These are phyloP conservation scores for Dioctria linearis DNA, from an alignment of 2,888 invertebrate species.

Conservation along the genomic window DNA sequence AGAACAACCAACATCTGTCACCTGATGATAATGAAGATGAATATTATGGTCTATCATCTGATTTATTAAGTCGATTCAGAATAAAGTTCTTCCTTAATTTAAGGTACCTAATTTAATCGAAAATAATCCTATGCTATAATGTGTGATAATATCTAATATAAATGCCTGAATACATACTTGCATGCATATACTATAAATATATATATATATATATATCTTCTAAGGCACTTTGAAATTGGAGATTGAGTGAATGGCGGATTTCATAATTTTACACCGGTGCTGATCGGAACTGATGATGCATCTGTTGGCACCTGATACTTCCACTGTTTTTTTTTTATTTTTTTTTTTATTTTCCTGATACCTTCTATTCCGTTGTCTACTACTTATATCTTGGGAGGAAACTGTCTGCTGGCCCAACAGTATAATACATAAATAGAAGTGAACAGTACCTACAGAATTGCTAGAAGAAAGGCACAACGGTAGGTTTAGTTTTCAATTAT, in stretches of 20 bases:
- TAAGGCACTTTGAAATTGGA: not conserved
- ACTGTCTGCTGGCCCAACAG: constrained; percentile 13
- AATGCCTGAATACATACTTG: too few species aligned
- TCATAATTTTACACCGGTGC: constrained; percentile 8
- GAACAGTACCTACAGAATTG: not conserved
- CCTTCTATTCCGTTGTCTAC: not conserved
- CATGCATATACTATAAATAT: too few species aligned
- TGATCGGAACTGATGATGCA: constrained; percentile 27
- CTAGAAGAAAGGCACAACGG: constrained; percentile 38
- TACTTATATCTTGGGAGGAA: constrained; percentile 17
- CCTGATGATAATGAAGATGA: not conserved
- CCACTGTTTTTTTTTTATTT: too few species aligned
- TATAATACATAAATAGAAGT: too few species aligned
- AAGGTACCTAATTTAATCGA: too few species aligned
- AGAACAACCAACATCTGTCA: constrained; percentile 4
- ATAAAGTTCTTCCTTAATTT: not conserved
- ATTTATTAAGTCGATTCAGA: not conserved
- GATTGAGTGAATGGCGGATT: constrained; percentile 9
- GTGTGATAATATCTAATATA: not conserved
- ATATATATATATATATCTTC: not conserved
- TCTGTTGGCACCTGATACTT: constrained; percentile 9
- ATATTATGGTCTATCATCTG: not conserved
- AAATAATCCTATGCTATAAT: not conserved
- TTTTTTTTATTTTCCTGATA: not conserved
- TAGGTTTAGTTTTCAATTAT: constrained; percentile 40